Conservation (phyloP, 2,797 vertebrate species). For the Crocodylus rhombifer region DNA sequence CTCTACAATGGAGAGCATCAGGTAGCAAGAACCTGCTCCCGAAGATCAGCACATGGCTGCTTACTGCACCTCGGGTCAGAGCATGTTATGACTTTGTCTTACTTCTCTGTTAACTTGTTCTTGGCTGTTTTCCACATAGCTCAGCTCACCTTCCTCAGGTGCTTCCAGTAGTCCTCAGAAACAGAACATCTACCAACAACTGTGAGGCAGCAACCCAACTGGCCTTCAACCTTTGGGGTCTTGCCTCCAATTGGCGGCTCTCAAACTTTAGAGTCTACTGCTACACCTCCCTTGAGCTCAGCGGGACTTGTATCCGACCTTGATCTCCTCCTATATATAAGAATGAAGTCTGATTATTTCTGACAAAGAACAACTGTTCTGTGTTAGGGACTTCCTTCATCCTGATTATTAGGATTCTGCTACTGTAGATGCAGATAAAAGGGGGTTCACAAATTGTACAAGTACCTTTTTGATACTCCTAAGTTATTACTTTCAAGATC, state of each 20-base stretch:
- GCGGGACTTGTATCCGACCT: neutral
- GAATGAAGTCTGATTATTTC: constrained; percentile 7
- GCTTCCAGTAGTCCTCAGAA: neutral
- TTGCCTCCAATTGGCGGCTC: neutral
- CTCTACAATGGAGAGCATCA: neutral
- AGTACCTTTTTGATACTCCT: neutral
- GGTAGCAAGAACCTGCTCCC: neutral
- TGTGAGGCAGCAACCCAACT: neutral
- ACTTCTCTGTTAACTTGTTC: neutral
- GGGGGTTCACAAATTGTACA: neutral
- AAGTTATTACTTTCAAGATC: constrained; percentile 30
- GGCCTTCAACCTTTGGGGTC: neutral
- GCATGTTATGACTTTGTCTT: neutral
- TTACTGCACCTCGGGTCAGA: constrained; percentile 1
- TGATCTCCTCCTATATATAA: neutral
- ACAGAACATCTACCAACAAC: neutral
- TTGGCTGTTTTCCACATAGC: neutral
- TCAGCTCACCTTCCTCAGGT: constrained; percentile 2
- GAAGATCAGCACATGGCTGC: neutral
- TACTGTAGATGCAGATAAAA: neutral
- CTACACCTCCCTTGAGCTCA: neutral
- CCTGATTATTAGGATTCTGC: neutral
- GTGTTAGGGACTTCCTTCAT: constrained; percentile 6
- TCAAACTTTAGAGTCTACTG: neutral
- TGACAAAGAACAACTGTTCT: neutral